phyloP scores from a whole-genome alignment of 2,113 vertebrate genomes.

The Poicephalus gulielmi region DNA sequence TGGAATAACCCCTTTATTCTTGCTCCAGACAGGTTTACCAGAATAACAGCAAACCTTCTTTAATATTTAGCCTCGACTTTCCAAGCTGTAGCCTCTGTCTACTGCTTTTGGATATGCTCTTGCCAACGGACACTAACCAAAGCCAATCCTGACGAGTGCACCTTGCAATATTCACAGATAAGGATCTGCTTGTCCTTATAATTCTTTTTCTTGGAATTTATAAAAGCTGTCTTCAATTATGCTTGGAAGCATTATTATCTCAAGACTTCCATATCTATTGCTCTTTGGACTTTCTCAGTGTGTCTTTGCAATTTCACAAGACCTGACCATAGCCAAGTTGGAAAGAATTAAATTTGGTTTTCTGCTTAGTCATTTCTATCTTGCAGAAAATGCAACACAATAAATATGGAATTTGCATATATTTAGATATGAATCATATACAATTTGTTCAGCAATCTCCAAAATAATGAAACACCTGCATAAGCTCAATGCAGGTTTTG shows the following conservation, averaged over 20 bases:
- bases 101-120: background rate
- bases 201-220: background rate
- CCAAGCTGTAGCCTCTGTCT: background rate
- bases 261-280: background rate
- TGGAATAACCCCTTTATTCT: background rate
- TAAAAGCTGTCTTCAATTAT: background rate
- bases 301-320: background rate
- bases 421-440: background rate
- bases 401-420: background rate
- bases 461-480: constrained; percentile 38
- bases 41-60: background rate
- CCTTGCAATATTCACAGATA: background rate
- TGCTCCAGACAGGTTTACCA: background rate
- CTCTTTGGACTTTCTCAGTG: background rate
- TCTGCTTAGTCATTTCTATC: background rate
- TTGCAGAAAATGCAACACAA: background rate
- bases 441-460: constrained; percentile 1
- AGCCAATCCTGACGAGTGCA: background rate
- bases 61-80: background rate
- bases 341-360: background rate
- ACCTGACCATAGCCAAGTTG: background rate
- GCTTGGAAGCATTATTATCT: background rate
- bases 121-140: background rate
- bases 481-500: constrained; percentile 3
- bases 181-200: background rate